Percentiles rank a stretch among this genome's conserved stretches.
Evolutionary conservation across 2,113 vertebrate species (phyloP).

Genomic region (Fukomys damarensis): DNA sequence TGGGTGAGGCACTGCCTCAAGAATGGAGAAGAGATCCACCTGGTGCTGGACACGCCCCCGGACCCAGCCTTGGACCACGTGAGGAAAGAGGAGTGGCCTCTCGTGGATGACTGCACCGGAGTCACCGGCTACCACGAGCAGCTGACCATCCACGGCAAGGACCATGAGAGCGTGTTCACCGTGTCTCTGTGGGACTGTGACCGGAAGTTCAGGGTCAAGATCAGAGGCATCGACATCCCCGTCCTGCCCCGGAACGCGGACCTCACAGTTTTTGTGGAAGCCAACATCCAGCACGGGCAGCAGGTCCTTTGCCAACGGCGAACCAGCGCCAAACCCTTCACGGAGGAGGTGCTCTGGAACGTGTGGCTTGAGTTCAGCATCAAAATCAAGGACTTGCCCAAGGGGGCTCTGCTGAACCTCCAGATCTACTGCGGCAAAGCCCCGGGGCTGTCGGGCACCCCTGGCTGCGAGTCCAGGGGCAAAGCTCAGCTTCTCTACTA

Average conservation of each 20-base stretch:
- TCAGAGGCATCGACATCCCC: conserved; percentile 96
- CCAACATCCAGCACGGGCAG: conserved; percentile 97
- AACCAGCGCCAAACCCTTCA: conserved; percentile 94
- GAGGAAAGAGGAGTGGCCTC: conserved; percentile 96
- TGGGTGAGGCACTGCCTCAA: conserved; percentile 98
- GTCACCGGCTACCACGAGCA: conserved; percentile 97
- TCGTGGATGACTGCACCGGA: conserved; percentile 97
- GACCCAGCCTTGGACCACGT: conserved; percentile 92
- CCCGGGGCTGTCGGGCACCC: conserved; percentile 85
- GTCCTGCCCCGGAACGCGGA: conserved; percentile 93
- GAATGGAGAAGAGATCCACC: conserved; percentile 95
- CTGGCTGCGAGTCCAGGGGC: conserved; percentile 88
- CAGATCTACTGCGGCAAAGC: conserved; percentile 96
- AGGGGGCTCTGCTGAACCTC: conserved; percentile 94
- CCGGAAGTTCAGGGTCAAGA: conserved; percentile 96
- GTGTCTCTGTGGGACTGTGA: conserved; percentile 99
- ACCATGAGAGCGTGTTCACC: conserved; percentile 97
- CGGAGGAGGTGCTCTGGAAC: conserved; percentile 98
- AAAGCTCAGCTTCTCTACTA: conserved; percentile 97
- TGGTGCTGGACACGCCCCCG: conserved; percentile 92
- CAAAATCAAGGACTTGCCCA: conserved; percentile 96
- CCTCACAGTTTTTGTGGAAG: conserved; percentile 94
- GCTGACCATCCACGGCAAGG: conserved; percentile 96
- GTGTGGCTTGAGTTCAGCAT: conserved; percentile 97
- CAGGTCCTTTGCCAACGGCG: conserved; percentile 95